phyloP scores from a whole-genome alignment of 2,113 vertebrate genomes.

The Heteronetta atricapilla region DNA sequence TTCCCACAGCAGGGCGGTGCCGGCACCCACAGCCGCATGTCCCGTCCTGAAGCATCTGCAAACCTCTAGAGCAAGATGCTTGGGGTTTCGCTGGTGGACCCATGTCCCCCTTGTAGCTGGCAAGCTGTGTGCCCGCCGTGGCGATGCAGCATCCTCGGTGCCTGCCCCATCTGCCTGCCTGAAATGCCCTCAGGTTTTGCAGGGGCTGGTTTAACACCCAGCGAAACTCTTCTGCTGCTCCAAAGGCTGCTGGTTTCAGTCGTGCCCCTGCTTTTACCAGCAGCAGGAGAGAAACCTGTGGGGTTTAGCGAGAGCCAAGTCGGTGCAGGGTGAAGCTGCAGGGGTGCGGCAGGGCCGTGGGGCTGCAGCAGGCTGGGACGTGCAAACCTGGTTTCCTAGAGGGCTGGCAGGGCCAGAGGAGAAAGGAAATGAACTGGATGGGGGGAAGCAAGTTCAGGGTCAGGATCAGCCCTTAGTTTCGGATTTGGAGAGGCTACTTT shows the following conservation, averaged over 20 bases:
- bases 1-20: background rate
- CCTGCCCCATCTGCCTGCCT: fast-evolving
- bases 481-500: background rate
- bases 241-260: background rate
- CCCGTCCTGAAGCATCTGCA: background rate
- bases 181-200: background rate
- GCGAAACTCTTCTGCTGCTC: background rate
- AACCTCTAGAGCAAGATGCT: background rate
- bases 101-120: too few species aligned
- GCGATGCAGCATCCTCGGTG: fast-evolving
- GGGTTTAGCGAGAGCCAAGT: background rate
- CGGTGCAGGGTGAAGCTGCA: background rate
- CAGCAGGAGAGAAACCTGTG: background rate
- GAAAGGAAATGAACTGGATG: constrained; percentile 10
- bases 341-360: background rate
- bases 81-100: too few species aligned
- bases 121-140: too few species aligned
- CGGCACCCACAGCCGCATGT: background rate
- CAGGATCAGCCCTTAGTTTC: background rate
- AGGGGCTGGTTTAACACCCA: background rate
- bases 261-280: background rate
- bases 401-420: background rate
- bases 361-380: background rate
- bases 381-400: background rate
- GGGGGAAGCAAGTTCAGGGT: background rate